phyloP scores from a whole-genome alignment of 2,888 invertebrate species.

The Ametastegia equiseti region DNA sequence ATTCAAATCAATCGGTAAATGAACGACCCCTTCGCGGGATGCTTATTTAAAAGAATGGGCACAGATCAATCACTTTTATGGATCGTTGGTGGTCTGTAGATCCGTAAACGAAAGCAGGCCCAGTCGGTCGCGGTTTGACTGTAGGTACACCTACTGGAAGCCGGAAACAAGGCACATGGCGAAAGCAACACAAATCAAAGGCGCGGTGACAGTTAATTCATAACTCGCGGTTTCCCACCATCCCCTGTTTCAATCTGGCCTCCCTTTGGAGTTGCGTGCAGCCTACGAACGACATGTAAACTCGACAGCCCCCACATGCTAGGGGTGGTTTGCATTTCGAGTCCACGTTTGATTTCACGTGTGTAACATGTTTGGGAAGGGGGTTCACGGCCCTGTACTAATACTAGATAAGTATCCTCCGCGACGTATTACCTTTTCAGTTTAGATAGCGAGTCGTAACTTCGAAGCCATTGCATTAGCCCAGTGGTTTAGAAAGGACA shows the following conservation, averaged over 20 bases:
- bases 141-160: no score
- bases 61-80: conserved; percentile 15
- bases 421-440: neutral
- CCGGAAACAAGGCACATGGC: conserved; percentile 31
- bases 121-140: conserved; percentile 3
- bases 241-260: conserved; percentile 62
- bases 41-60: neutral
- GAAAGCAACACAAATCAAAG: conserved; percentile 66
- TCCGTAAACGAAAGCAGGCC: neutral
- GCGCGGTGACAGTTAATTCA: conserved; percentile 68
- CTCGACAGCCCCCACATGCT: conserved; percentile 14
- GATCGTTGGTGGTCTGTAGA: conserved; percentile 16
- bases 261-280: conserved; percentile 61
- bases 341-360: neutral
- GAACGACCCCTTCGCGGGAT: neutral
- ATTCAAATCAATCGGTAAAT: neutral
- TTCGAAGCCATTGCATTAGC: neutral
- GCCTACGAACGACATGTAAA: conserved; percentile 54
- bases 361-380: no score
- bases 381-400: neutral
- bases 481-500: neutral
- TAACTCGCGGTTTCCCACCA: conserved; percentile 61
- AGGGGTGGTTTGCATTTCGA: neutral
- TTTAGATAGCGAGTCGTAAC: neutral
- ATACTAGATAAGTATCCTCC: neutral